Base-by-base conservation (phyloP, 1,140 invertebrate species). In the Adelges cooleyi region DNA sequence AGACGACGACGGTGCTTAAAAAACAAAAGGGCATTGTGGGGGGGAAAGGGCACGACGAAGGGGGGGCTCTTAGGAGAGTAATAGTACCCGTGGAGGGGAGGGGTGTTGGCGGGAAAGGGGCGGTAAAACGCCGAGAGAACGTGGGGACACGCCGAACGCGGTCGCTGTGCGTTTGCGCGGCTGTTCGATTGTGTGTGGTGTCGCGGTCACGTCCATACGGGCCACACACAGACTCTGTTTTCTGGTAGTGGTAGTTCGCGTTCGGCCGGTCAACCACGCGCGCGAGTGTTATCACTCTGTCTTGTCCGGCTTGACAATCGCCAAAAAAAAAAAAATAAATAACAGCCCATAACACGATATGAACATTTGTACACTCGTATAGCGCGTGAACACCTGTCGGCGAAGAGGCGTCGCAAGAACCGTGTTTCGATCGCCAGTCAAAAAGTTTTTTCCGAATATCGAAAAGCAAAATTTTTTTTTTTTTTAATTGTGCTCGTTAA, bases 161-260 rank as follows among this genome's bases (percentile, higher is more conserved):
- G 29, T 11, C 11, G 11, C 29, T 33, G 5, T 33, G 20, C 5
- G 22, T 1, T 13, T 13, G 53, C 2, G 38, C 5, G 11, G 9
- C 3, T 5, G 38, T 20, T 36, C n/a, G 54, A 3, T 27, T 44
- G 53, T 44, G n/a, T 59, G 8, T 27, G 23, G 53, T 44, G 53
- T 59, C 53, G 53, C 53, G 53, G 53, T 59, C 53, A 59, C 40
- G 23, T 59, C 54, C 54, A 59, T 33, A 33, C 29, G 29, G 36
- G 22, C 38, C 38, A 22, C 18, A 23, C 53, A 22, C 36, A 8
- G 36, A 23, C 36, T 23, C 36, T 9, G 52, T 23, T 11, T 33
- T 17, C 3, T 33, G 13, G 25, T 23, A 48, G n/a, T 22, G 20
- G 40, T 17, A 59, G 54, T 59, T 44, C 54, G 54, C 54, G 54